These are phyloP conservation scores for Pempheris klunzingeri DNA, from an alignment of 2,797 vertebrate species.

Conservation along the genomic window DNA sequence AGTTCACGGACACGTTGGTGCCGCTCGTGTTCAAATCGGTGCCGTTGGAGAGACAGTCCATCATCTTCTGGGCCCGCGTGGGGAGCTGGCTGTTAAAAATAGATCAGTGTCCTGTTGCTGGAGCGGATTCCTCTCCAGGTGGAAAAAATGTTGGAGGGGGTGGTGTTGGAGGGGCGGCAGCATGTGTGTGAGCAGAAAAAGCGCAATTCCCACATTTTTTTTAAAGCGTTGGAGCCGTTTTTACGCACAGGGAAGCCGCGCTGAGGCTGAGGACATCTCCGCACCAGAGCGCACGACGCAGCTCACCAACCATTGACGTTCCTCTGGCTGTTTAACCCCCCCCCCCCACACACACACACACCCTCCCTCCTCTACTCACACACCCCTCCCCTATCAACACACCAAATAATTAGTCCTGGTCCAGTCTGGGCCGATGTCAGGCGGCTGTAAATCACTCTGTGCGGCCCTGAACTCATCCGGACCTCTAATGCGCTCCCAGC, in stretches of 20 bases:
- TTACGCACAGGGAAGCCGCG: constrained; percentile 43
- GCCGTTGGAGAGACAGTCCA: constrained; percentile 74
- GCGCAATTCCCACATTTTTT: background rate
- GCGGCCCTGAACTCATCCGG: constrained; percentile 15
- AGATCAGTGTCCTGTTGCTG: constrained; percentile 16
- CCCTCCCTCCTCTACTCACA: background rate
- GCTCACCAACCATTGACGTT: background rate
- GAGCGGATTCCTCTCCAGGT: background rate
- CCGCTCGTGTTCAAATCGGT: constrained; percentile 63
- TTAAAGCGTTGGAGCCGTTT: background rate
- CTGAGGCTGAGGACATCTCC: constrained; percentile 9
- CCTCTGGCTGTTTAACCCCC: background rate
- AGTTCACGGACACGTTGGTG: constrained; percentile 61
- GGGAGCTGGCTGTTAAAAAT: constrained; percentile 29
- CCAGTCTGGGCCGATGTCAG: background rate
- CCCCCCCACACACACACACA: background rate
- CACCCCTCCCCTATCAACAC: background rate
- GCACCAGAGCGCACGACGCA: constrained; percentile 35
- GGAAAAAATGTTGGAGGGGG: too few species aligned
- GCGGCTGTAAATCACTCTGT: background rate
- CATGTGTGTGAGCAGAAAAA: background rate
- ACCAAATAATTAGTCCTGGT: background rate
- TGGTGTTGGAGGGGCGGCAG: too few species aligned
- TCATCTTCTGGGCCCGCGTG: constrained; percentile 66
- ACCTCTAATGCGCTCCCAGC: background rate